phyloP scores from a whole-genome alignment of 2,888 invertebrate genomes.

The Orchesellides sinensis region DNA sequence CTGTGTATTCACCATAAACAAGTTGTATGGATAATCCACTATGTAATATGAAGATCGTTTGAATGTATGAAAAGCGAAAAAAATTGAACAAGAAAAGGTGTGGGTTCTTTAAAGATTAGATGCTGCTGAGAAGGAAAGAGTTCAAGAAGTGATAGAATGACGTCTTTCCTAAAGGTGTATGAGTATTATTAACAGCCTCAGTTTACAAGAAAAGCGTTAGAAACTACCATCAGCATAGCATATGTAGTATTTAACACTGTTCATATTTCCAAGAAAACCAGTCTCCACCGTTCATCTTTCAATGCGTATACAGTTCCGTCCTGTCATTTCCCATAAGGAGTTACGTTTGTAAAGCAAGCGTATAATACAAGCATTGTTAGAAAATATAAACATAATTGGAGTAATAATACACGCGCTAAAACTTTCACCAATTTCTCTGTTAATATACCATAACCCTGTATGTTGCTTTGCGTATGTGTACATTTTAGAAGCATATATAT shows the following conservation, averaged over 20 bases:
- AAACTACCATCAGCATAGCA: not conserved
- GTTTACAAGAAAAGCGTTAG: not conserved
- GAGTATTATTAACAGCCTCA: not conserved
- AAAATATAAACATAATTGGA: not conserved
- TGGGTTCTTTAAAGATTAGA: not conserved
- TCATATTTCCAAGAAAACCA: too few relatives aligned
- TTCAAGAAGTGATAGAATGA: slow-evolving; percentile 14
- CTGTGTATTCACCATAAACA: too few relatives aligned
- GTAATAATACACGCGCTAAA: not conserved
- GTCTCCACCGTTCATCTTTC: not conserved
- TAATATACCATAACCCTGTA: not conserved
- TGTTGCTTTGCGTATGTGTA: too few relatives aligned
- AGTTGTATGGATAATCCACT: too few relatives aligned
- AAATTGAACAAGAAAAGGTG: not conserved
- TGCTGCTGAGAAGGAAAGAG: not conserved
- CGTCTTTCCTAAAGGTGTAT: slow-evolving; percentile 1
- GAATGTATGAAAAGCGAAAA: too few relatives aligned
- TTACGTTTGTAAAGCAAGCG: not conserved
- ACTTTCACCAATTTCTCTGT: not conserved
- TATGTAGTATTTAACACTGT: too few relatives aligned
- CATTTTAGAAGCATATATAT: too few relatives aligned
- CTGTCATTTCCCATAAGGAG: slow-evolving; percentile 9
- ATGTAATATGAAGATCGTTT: too few relatives aligned
- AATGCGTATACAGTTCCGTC: not conserved
- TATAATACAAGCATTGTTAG: not conserved